Evolutionary conservation across 2,797 vertebrate genomes (phyloP).

Genomic region (Enteromius argenteus): DNA sequence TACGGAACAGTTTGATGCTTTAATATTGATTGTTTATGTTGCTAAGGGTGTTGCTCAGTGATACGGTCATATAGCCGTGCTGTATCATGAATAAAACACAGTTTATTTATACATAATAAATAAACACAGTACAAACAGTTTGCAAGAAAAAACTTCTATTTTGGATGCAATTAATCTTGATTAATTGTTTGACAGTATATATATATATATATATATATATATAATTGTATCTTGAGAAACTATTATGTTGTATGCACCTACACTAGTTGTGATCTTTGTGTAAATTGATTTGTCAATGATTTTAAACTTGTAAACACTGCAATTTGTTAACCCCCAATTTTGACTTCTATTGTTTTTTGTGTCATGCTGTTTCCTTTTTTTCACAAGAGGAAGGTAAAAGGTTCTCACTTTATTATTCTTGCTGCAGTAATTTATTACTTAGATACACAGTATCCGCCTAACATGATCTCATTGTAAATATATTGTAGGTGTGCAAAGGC

Average conservation of each 20-base stretch:
- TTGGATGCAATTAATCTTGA: no score
- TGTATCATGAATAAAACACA: no score
- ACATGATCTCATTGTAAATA: not conserved
- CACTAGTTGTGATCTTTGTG: not conserved
- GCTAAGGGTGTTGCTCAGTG: no score
- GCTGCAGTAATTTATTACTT: constrained; percentile 52
- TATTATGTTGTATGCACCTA: not conserved
- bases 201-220: not conserved
- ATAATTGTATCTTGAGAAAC: not conserved
- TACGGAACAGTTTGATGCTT: no score
- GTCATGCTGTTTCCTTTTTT: not conserved
- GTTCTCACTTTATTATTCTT: constrained; percentile 32
- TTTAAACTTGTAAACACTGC: not conserved
- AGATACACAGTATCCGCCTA: constrained; percentile 8
- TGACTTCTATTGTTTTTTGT: not conserved
- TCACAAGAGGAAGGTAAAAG: constrained; percentile 1
- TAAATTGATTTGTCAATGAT: not conserved
- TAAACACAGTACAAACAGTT: no score
- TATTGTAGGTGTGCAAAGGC: constrained; percentile 16
- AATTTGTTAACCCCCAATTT: not conserved
- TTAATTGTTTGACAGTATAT: no score
- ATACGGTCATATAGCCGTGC: no score
- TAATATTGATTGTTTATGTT: no score
- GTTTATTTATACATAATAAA: no score
- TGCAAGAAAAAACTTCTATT: no score